Percentiles rank a stretch among this genome's conserved stretches.
Evolutionary conservation across 1,140 invertebrate species (phyloP).

Genomic region (Ephestia elutella): DNA sequence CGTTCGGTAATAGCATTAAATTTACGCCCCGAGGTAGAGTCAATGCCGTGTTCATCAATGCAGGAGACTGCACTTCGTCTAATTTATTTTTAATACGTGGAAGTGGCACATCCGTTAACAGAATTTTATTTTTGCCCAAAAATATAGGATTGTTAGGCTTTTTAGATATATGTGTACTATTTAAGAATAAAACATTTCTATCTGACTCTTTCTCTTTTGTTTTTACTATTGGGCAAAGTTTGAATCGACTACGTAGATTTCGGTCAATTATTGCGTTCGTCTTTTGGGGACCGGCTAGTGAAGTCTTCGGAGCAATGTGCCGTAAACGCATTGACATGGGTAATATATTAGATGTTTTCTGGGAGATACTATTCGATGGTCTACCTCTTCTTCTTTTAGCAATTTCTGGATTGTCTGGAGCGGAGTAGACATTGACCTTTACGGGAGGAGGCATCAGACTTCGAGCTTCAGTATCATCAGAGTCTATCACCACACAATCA

Average conservation of each 20-base stretch:
- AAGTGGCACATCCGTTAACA: constrained; percentile 23
- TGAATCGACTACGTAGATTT: neutral
- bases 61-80: neutral
- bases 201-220: neutral
- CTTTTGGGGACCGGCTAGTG: too few species aligned
- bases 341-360: neutral
- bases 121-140: constrained; percentile 36
- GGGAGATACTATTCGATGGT: neutral
- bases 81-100: neutral
- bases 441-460: neutral
- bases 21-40: constrained; percentile 35
- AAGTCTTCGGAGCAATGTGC: too few species aligned
- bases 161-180: constrained; percentile 17
- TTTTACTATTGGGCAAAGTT: neutral
- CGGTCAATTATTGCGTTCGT: neutral
- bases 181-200: constrained; percentile 20
- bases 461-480: neutral
- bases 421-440: neutral
- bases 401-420: neutral
- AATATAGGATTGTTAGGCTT: constrained; percentile 25
- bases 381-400: neutral
- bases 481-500: neutral
- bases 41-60: neutral
- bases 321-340: too few species aligned
- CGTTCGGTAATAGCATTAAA: constrained; percentile 31